Conservation (phyloP, 2,888 invertebrate species). For the Mythimna vitellina region DNA sequence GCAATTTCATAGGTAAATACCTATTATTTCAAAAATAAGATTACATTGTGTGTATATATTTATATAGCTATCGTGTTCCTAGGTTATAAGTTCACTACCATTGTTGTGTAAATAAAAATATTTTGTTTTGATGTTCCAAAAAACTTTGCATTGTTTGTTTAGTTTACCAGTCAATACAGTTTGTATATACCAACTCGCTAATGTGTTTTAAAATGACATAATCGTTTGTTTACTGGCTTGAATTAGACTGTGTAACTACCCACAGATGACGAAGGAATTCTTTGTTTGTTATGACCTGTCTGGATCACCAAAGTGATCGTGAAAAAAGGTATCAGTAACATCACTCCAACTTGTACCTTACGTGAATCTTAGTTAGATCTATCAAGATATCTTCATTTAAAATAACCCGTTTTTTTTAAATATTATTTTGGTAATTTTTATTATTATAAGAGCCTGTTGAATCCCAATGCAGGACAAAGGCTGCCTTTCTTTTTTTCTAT, state of each 20-base stretch:
- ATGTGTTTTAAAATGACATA: conserved; percentile 19
- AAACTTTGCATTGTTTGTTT: conserved; percentile 18
- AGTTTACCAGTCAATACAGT: conserved; percentile 6
- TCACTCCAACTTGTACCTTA: neutral
- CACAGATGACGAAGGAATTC: conserved; percentile 2
- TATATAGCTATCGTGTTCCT: neutral
- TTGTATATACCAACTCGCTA: conserved; percentile 15
- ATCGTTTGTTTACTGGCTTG: conserved; percentile 21
- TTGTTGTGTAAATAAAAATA: conserved; percentile 4
- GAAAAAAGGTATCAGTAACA: neutral
- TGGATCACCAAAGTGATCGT: too few relatives aligned
- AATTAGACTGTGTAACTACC: conserved; percentile 2
- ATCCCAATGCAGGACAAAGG: too few relatives aligned
- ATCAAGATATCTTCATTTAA: neutral
- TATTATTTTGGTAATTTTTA: too few relatives aligned
- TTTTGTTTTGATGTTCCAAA: neutral
- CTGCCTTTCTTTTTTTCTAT: too few relatives aligned
- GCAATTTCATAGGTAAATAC: too few relatives aligned
- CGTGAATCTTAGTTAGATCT: neutral
- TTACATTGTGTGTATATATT: conserved; percentile 1
- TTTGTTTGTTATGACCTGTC: conserved; percentile 5
- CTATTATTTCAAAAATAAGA: conserved; percentile 8
- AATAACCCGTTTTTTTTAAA: too few relatives aligned
- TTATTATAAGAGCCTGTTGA: too few relatives aligned
- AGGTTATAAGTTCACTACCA: neutral